Base-by-base conservation (phyloP, 2,888 invertebrate genomes). In the Choreutis nemorana region DNA sequence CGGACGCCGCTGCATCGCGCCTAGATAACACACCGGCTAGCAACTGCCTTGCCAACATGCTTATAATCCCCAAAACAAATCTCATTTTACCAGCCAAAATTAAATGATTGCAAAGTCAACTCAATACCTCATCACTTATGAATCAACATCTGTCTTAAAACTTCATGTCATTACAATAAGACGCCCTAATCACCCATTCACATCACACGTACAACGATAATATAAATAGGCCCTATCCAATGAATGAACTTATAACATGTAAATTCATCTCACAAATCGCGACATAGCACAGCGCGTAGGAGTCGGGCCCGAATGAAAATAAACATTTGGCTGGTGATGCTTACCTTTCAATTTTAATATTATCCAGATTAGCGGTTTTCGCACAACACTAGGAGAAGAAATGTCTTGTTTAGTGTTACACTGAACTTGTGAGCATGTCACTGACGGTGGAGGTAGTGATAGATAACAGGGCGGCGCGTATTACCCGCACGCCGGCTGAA, bases 191-290 rank as follows among this genome's bases (percentile, higher is more conserved):
- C 66, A 56, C 55, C 59, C 62, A 65, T 67, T 72, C 70, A 66
- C 58, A 63, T 61, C 61, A 55, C 67, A 68, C 67, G 60, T 59
- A 57, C 55, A 42, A 45, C 55, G 62, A 68, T 70, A 64, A 60
- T 68, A 73, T 65, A 71, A 72, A 73, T 67, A 67, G 57, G 55
- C 52, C 58, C 57, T 18, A 54, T 59, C 51, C 64, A 57, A 70
- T 73, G 72, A 75, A 75, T 73, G 72, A 70, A 68, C 64, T 63
- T 68, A 70, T 65, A 70, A 62, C 67, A 75, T 75, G 72, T 73
- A 75, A 75, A 75, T 73, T 72, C 65, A 71, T 71, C 66, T 68
- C 66, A 63, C 64, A 67, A 77, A 75, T 75, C 73, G 77, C 72
- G 70, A 73, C 71, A 65, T 48, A 61, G 66, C 57, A 44, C 50